Conservation (phyloP, 1,140 invertebrate species). For the Aphidius gifuensis region DNA sequence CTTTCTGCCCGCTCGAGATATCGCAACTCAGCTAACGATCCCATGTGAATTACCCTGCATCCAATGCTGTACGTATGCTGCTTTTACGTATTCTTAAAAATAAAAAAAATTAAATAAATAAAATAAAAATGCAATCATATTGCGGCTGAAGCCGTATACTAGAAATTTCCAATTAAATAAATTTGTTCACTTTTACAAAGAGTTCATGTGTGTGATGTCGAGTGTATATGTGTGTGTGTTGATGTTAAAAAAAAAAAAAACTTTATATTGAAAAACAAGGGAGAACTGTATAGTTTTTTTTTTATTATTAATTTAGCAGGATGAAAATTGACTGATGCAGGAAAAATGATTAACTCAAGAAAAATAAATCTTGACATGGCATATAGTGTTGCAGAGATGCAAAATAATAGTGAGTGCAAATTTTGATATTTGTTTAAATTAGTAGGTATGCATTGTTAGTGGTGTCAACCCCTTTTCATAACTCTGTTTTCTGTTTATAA, state of each 20-base stretch:
- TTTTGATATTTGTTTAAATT: slow-evolving; percentile 32
- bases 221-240: not conserved
- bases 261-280: not conserved
- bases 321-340: not conserved
- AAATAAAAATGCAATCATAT: slow-evolving; percentile 1
- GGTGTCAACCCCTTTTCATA: slow-evolving; percentile 24
- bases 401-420: slow-evolving; percentile 17
- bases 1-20: slow-evolving; percentile 26
- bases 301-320: too few relatives aligned
- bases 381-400: slow-evolving; percentile 3
- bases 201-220: too few relatives aligned
- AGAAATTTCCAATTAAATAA: too few relatives aligned
- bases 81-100: slow-evolving; percentile 14
- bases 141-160: too few relatives aligned
- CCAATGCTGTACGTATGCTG: too few relatives aligned
- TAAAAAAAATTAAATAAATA: slow-evolving; percentile 4
- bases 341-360: slow-evolving; percentile 2
- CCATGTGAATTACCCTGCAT: slow-evolving; percentile 12
- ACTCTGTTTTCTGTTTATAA: slow-evolving; percentile 29
- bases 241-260: not conserved
- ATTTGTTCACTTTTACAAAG: too few relatives aligned
- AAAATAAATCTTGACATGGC: not conserved
- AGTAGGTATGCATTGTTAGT: slow-evolving; percentile 11
- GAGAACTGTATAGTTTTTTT: too few relatives aligned
- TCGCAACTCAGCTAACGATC: slow-evolving; percentile 24